A percentile compares a stretch with the other conserved stretches of the same genome.
phyloP scores from a whole-genome alignment of 2,113 vertebrate genomes.

The Opisthocomus hoazin region DNA sequence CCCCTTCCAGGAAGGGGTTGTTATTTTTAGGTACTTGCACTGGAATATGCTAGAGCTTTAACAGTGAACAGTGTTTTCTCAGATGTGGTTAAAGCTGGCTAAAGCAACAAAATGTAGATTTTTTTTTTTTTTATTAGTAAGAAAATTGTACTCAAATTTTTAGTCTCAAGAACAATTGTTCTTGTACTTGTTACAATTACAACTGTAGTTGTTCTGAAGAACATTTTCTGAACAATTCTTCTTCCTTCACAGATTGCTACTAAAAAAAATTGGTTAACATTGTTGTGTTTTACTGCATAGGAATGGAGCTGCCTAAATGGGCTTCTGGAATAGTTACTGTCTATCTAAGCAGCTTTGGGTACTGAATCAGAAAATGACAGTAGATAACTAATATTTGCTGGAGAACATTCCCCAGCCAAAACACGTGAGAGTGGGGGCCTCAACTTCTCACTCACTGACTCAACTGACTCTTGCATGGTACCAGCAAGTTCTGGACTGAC shows the following conservation, averaged over 20 bases:
- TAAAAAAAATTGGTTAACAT: neutral
- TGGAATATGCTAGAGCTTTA: neutral
- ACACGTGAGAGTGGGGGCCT: neutral
- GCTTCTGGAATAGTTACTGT: neutral
- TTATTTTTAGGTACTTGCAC: neutral
- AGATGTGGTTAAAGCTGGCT: neutral
- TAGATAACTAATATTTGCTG: neutral
- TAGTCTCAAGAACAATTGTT: neutral
- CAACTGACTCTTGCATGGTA: fast-evolving
- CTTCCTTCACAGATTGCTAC: neutral
- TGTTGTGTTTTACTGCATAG: neutral
- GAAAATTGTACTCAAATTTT: neutral
- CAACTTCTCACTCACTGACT: neutral
- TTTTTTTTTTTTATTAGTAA: neutral
- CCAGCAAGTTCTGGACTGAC: neutral
- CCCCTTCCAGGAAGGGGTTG: neutral
- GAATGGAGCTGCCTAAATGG: neutral
- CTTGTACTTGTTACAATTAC: neutral
- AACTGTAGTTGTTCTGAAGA: neutral
- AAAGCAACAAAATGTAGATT: neutral
- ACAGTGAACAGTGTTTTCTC: neutral
- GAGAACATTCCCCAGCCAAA: neutral
- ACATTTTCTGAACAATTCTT: neutral
- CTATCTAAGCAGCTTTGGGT: neutral
- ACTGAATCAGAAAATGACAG: neutral